Base-by-base conservation (phyloP, 2,113 vertebrate species). In the Ifrita kowaldi region DNA sequence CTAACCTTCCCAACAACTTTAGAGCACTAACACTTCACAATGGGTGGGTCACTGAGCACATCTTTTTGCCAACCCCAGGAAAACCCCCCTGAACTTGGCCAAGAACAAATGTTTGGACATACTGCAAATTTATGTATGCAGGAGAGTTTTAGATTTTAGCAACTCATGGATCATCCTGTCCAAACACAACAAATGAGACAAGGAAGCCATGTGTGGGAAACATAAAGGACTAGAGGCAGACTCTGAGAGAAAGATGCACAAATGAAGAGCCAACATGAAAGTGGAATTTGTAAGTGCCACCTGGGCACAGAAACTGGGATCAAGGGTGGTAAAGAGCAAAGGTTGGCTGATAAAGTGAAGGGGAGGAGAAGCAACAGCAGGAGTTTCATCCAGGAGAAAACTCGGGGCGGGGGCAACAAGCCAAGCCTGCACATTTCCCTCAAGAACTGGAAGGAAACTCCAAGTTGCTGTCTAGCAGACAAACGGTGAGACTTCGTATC, bases 391-490 rank as follows among this genome's bases (percentile, higher is more conserved):
- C 28, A 65, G 55, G 28, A 85, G 52, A 90, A 94, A 83, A 95
- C 6, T 20, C 2, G 3, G 17, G 13, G 5, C 5, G 16, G 4
- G 8, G 44, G 71, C 42, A 84, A 57, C 26, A 80, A 78, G 88
- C 75, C 85, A 94, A 90, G 32, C 12, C 37, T 46, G 37, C 33
- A 73, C 75, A 62, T 63, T 88, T 55, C 23, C 60, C 30, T 74
- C 50, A 80, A 74, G 46, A 90, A 67, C 47, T 86, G 86, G 90
- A 95, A 89, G 16, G 46, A 96, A 96, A 95, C 14, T n/a, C 4
- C 1, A 86, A 77, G 81, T 10, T 79, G 39, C 83, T 84, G 82
- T 91, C 93, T 87, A 89, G 64, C 28, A 90, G 92, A 93, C 63
- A 93, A 95, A 95, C 73, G 63, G 20, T 37, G 49, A 94, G 44